Evolutionary conservation across 2,797 vertebrate genomes (phyloP).

Genomic region (Aphelocoma californica): DNA sequence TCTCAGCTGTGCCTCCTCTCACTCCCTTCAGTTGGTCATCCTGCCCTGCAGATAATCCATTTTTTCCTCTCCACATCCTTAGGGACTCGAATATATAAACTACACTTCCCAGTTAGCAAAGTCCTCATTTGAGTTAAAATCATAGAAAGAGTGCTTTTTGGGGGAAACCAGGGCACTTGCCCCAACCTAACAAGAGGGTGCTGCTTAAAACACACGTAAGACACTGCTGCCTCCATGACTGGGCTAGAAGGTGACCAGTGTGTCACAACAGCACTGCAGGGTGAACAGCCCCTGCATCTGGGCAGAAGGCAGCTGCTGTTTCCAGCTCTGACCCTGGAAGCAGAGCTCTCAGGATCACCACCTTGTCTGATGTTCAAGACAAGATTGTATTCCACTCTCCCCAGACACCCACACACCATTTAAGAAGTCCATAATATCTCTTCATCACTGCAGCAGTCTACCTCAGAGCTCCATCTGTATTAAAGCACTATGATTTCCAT

Average conservation of each 20-base stretch:
- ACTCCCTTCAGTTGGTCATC: background rate
- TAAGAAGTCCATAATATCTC: background rate
- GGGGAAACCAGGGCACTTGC: background rate
- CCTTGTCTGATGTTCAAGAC: background rate
- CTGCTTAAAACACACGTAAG: rapidly evolving
- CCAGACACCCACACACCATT: background rate
- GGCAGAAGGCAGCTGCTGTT: background rate
- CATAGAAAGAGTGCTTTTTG: background rate
- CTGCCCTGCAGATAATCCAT: background rate
- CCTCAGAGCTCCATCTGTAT: background rate
- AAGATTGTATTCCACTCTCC: background rate
- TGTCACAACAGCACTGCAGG: background rate
- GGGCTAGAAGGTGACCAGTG: background rate
- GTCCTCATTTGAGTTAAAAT: background rate
- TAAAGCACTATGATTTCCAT: background rate
- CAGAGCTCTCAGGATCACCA: background rate
- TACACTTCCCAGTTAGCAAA: background rate
- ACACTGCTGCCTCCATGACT: rapidly evolving
- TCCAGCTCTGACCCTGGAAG: background rate
- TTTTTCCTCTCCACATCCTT: background rate
- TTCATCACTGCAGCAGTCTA: background rate
- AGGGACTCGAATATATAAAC: background rate
- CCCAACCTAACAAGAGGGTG: background rate
- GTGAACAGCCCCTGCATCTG: background rate
- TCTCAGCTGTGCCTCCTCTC: background rate